Conservation (phyloP, 2,113 vertebrate species). For the Neomonachus schauinslandi region DNA sequence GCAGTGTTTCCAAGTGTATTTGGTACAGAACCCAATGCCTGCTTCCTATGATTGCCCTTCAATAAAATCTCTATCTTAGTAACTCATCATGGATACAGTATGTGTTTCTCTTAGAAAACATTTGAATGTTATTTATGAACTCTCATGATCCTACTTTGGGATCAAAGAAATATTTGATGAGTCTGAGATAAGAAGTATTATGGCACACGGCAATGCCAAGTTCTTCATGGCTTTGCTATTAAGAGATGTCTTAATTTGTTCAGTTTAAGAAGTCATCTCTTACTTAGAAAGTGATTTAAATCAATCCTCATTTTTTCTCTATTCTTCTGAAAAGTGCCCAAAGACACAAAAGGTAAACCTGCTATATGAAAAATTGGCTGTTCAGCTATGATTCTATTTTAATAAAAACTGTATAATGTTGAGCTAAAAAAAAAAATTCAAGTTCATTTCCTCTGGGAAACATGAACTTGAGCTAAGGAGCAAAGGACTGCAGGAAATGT, state of each 20-base stretch:
- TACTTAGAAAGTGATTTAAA: constrained; percentile 37
- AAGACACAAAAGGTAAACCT: background rate
- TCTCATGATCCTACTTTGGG: background rate
- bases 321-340: background rate
- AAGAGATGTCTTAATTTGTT: background rate
- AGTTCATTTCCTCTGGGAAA: background rate
- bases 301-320: background rate
- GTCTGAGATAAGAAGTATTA: background rate
- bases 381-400: constrained; percentile 43
- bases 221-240: background rate
- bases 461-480: background rate
- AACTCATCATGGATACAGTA: background rate
- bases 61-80: background rate
- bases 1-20: background rate
- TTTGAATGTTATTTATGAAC: background rate
- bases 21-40: background rate
- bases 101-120: background rate
- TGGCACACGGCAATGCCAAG: background rate
- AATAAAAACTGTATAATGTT: constrained; percentile 58
- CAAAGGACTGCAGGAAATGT: background rate
- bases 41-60: background rate
- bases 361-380: background rate
- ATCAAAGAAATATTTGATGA: background rate
- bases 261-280: constrained; percentile 17
- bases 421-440: background rate